phyloP scores from a whole-genome alignment of 37 sponge, comb jelly and placozoan species.

The Ephydatia muelleri region DNA sequence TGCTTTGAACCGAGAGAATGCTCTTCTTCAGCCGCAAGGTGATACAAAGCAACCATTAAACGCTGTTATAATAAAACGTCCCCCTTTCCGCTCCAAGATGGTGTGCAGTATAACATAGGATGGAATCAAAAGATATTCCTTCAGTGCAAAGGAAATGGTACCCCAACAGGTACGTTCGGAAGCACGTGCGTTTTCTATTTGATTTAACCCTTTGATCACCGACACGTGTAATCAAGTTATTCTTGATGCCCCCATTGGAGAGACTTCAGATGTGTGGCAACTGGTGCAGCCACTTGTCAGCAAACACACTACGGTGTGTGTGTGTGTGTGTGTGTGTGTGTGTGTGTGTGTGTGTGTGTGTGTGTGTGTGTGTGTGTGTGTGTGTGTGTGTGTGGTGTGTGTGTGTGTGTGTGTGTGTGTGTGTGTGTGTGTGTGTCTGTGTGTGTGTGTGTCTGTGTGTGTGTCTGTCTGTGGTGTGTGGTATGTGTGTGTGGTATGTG shows the following conservation, averaged over 20 bases:
- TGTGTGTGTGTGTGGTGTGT: neutral
- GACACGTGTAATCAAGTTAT: constrained; percentile 18
- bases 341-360: constrained; percentile 18
- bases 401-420: constrained; percentile 7
- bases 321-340: constrained; percentile 15
- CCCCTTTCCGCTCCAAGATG: constrained; percentile 6
- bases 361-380: neutral
- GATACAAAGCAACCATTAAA: neutral
- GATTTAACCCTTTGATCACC: neutral
- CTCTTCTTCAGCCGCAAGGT: constrained; percentile 43
- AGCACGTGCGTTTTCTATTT: neutral
- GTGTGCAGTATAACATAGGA: constrained; percentile 49
- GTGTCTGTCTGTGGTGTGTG: too few relatives aligned
- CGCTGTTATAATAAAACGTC: neutral
- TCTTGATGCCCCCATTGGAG: constrained; percentile 63
- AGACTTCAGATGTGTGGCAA: constrained; percentile 60
- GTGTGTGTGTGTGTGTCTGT: too few relatives aligned
- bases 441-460: too few relatives aligned
- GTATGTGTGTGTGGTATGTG: too few relatives aligned
- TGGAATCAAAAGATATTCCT: constrained; percentile 69
- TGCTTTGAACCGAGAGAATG: constrained; percentile 47
- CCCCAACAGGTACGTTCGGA: constrained; percentile 34
- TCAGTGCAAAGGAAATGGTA: constrained; percentile 46
- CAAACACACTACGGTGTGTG: constrained; percentile 48
- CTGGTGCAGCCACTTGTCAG: constrained; percentile 47